phyloP scores from a whole-genome alignment of 2,113 vertebrate genomes.

The Halcyon senegalensis region DNA sequence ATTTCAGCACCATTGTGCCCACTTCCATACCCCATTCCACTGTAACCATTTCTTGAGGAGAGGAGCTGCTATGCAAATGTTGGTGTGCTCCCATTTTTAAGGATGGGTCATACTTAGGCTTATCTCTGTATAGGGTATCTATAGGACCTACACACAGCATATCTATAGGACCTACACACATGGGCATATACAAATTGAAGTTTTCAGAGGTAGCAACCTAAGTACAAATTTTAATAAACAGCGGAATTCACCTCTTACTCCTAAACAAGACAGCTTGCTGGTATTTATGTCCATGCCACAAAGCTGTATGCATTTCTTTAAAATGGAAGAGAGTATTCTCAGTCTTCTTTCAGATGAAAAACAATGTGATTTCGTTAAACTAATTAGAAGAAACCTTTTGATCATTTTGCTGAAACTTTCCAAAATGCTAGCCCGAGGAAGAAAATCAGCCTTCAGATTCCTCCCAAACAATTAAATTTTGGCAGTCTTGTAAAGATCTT shows the following conservation, averaged over 20 bases:
- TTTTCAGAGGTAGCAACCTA: neutral
- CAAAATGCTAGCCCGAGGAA: constrained; percentile 13
- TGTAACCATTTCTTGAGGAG: neutral
- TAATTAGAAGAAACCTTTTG: constrained; percentile 43
- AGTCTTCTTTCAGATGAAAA: constrained; percentile 12
- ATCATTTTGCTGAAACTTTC: neutral
- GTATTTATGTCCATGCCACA: neutral
- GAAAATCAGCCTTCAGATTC: constrained; percentile 15
- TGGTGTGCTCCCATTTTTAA: neutral
- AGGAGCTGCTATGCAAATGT: neutral
- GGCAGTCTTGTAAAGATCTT: neutral
- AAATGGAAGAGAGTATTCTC: neutral
- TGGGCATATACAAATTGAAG: neutral
- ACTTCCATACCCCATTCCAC: neutral
- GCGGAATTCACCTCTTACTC: neutral
- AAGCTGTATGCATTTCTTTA: neutral
- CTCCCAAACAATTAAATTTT: constrained; percentile 39
- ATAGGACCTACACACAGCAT: neutral
- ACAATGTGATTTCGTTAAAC: neutral
- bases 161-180: neutral
- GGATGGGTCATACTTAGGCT: neutral
- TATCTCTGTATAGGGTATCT: neutral
- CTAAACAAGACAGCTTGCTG: neutral
- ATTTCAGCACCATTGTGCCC: neutral
- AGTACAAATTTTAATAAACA: neutral